Percentiles rank a stretch among this genome's conserved stretches.
These are phyloP conservation scores for Nipponacmea schrenckii DNA, from an alignment of 2,888 invertebrate species.

Conservation along the genomic window DNA sequence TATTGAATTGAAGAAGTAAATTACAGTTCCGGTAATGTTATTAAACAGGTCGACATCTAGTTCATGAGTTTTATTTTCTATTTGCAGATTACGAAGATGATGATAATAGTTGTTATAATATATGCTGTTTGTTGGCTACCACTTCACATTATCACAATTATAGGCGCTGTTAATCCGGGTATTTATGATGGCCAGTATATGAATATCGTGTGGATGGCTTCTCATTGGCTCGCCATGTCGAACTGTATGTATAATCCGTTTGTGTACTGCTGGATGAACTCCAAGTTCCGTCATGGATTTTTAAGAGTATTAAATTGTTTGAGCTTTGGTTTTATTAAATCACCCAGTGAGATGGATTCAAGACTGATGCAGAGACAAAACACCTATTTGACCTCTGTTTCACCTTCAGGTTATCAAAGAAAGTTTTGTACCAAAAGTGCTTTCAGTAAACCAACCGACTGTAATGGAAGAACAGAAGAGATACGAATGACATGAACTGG, in stretches of 20 bases:
- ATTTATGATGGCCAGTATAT: conserved; percentile 47
- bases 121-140: conserved; percentile 95
- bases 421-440: background rate
- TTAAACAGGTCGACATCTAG: no score
- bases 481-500: no score
- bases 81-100: conserved; percentile 73
- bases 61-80: background rate
- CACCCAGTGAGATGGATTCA: conserved; percentile 35
- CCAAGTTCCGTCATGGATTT: conserved; percentile 72
- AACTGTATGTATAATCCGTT: conserved; percentile 97
- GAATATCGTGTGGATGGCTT: conserved; percentile 65
- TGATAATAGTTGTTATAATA: conserved; percentile 92
- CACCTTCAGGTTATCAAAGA: background rate
- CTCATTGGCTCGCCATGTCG: conserved; percentile 88
- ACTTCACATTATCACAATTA: conserved; percentile 89
- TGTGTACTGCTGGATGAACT: conserved; percentile 97
- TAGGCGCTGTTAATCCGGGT: conserved; percentile 64
- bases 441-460: background rate
- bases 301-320: conserved; percentile 40
- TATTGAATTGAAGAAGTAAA: no score
- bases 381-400: conserved; percentile 36
- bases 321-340: conserved; percentile 41
- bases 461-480: background rate
- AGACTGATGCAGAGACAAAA: conserved; percentile 33
- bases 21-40: no score